Evolutionary conservation across 2,113 vertebrate species (phyloP).

Genomic region (Cryptotis parvus): DNA sequence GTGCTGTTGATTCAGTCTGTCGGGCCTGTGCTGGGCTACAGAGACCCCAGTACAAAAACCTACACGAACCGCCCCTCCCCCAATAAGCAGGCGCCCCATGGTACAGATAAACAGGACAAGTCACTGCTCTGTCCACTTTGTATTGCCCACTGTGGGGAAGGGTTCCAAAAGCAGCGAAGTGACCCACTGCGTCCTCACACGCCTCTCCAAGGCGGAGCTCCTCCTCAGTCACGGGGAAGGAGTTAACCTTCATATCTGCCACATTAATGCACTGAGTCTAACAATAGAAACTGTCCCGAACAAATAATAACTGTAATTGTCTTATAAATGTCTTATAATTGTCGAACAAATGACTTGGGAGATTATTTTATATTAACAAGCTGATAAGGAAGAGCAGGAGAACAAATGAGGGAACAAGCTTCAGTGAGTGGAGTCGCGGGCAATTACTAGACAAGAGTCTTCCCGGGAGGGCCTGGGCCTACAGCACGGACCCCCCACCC

Average conservation of each 20-base stretch:
- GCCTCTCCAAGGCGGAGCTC: background rate
- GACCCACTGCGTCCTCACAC: background rate
- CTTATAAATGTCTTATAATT: background rate
- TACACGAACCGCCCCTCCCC: background rate
- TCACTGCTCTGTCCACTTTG: background rate
- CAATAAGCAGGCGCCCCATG: background rate
- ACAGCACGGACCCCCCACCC: background rate
- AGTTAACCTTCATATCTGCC: background rate
- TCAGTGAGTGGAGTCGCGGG: background rate
- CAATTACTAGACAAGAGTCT: background rate
- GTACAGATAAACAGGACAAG: background rate
- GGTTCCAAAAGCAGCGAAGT: too few species aligned
- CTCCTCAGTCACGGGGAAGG: background rate
- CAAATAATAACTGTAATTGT: slow-evolving; percentile 26
- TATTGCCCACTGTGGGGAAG: background rate
- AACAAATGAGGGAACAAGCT: slow-evolving; percentile 18
- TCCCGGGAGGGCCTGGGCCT: background rate
- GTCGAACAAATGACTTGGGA: background rate
- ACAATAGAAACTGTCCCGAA: slow-evolving; percentile 4
- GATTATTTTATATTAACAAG: slow-evolving; percentile 6
- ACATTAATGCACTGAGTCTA: background rate
- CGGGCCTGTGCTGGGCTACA: background rate
- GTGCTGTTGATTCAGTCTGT: background rate
- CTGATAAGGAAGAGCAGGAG: slow-evolving; percentile 1
- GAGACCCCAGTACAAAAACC: background rate